These are phyloP conservation scores for Cordilura impudica DNA, from an alignment of 2,888 invertebrate species.

Conservation along the genomic window DNA sequence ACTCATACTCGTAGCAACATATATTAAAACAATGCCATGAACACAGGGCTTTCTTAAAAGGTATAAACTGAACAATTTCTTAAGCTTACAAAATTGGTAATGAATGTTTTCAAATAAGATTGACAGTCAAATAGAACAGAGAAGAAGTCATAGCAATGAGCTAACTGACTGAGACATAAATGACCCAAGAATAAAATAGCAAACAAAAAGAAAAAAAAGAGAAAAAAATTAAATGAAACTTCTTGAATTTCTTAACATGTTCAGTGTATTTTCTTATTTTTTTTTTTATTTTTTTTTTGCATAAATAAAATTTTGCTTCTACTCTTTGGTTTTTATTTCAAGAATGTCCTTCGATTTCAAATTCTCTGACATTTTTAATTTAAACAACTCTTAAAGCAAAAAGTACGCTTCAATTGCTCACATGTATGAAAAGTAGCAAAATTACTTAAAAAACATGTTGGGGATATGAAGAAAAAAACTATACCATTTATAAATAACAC, in stretches of 20 bases:
- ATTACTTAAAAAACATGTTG: background rate
- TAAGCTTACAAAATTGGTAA: background rate
- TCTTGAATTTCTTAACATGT: background rate
- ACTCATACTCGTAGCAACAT: too few species aligned
- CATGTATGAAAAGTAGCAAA: background rate
- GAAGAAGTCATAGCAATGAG: constrained; percentile 8
- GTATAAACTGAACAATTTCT: constrained; percentile 5
- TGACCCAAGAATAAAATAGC: background rate
- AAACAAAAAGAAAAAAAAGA: too few species aligned
- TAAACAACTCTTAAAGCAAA: constrained; percentile 11
- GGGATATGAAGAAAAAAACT: background rate
- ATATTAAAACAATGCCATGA: too few species aligned
- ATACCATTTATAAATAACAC: background rate
- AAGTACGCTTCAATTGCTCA: constrained; percentile 14
- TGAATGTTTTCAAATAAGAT: background rate
- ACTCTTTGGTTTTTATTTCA: background rate
- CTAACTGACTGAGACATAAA: background rate
- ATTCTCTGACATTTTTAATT: constrained; percentile 49
- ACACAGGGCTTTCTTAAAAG: background rate
- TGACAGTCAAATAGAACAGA: background rate
- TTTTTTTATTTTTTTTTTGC: background rate
- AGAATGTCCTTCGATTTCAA: constrained; percentile 38
- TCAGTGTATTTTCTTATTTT: background rate
- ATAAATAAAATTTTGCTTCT: background rate
- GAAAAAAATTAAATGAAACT: constrained; percentile 7